phyloP scores from a whole-genome alignment of 2,888 invertebrate genomes.

The Julus scanicus region DNA sequence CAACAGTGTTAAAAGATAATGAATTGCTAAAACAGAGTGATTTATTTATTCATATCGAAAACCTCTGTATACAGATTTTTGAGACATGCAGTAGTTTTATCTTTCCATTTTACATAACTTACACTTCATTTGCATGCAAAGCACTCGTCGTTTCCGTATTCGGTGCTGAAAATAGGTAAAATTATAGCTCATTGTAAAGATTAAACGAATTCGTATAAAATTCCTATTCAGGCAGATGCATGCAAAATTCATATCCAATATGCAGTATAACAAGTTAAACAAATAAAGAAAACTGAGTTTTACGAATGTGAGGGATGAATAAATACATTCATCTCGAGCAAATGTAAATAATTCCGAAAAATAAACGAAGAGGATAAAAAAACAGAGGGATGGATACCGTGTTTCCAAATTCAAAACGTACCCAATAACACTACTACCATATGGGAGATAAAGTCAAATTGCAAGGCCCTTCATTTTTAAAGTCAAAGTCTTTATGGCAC shows the following conservation, averaged over 20 bases:
- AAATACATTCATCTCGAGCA: not conserved
- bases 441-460: not conserved
- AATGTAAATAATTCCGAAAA: slow-evolving; percentile 21
- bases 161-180: slow-evolving; percentile 12
- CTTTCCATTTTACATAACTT: not conserved
- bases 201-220: slow-evolving; percentile 26
- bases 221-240: slow-evolving; percentile 2
- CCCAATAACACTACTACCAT: not conserved
- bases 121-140: not conserved
- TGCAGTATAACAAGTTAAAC: slow-evolving; percentile 19
- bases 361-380: not conserved
- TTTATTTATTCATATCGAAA: too few relatives aligned
- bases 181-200: not conserved
- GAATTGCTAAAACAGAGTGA: too few relatives aligned
- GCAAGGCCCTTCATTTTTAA: not conserved
- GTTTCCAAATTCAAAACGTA: not conserved
- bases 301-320: not conserved
- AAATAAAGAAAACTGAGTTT: slow-evolving; percentile 27
- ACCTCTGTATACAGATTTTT: not conserved
- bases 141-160: not conserved
- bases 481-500: not conserved
- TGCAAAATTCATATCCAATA: slow-evolving; percentile 31
- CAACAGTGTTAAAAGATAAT: too few relatives aligned
- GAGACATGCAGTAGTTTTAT: not conserved
- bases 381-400: not conserved